phyloP scores from a whole-genome alignment of 2,113 vertebrate species.

The Spheniscus mendiculus region DNA sequence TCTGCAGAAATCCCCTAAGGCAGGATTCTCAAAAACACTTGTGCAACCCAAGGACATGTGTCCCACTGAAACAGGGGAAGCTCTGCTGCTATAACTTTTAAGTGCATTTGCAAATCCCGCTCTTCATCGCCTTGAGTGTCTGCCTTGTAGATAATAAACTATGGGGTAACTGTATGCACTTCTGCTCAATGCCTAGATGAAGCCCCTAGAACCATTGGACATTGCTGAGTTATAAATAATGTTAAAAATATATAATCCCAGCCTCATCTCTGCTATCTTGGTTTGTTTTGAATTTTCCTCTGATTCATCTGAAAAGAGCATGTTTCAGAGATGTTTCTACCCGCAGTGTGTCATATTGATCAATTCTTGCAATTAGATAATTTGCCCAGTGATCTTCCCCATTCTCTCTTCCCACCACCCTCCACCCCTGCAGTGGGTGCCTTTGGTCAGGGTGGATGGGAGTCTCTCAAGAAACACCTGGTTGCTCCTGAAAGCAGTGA shows the following conservation, averaged over 20 bases:
- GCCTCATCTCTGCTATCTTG: neutral
- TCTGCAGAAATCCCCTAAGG: neutral
- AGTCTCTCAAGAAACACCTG: neutral
- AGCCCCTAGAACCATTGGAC: neutral
- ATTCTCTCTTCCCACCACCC: neutral
- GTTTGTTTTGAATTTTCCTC: neutral
- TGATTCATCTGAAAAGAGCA: neutral
- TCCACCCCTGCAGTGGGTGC: neutral
- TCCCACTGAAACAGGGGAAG: neutral
- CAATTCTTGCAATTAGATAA: neutral
- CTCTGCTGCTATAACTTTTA: neutral
- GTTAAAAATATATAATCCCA: neutral
- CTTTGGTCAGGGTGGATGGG: neutral
- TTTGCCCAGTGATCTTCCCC: neutral
- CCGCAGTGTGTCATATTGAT: neutral
- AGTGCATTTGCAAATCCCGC: neutral
- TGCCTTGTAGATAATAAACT: neutral
- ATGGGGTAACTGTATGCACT: neutral
- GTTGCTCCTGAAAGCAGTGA: neutral
- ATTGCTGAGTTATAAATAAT: neutral
- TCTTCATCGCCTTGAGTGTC: neutral
- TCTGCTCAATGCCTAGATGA: neutral
- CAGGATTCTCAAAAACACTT: neutral
- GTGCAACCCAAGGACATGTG: accelerated
- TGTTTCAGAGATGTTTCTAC: neutral